Evolutionary conservation across 2,888 invertebrate species (phyloP).

Genomic region (Ommatoiulus sabulosus): DNA sequence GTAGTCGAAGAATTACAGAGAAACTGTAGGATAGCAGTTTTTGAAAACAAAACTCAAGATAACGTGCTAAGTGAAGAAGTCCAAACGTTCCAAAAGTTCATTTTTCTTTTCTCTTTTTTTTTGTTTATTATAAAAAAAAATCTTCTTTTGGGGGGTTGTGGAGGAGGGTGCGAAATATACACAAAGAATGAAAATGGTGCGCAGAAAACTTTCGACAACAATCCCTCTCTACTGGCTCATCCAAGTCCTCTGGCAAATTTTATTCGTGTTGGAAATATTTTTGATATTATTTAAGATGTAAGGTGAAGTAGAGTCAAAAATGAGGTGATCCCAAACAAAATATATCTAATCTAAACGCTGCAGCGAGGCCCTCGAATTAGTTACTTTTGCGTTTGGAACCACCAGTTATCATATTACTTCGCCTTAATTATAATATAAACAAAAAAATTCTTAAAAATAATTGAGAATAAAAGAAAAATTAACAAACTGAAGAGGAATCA

Average conservation of each 20-base stretch:
- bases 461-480: neutral
- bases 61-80: conserved; percentile 45
- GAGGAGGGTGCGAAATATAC: conserved; percentile 53
- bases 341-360: neutral
- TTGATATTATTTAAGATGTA: conserved; percentile 27
- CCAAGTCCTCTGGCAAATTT: conserved; percentile 56
- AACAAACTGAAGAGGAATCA: conserved; percentile 10
- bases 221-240: conserved; percentile 61
- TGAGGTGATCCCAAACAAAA: conserved; percentile 29
- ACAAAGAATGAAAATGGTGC: conserved; percentile 52
- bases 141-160: conserved; percentile 38
- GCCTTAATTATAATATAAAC: conserved; percentile 30
- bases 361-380: conserved; percentile 4
- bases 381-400: conserved; percentile 3
- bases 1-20: conserved; percentile 36
- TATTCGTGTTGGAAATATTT: conserved; percentile 37
- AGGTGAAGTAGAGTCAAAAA: neutral
- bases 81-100: neutral
- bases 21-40: conserved; percentile 41
- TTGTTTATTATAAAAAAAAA: neutral
- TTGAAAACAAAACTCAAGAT: neutral
- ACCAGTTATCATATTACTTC: neutral
- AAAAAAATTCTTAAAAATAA: neutral
- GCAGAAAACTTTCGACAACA: conserved; percentile 56
- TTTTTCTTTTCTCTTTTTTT: neutral